phyloP scores from a whole-genome alignment of 2,797 vertebrate species.

The Philypnodon macrostomus region DNA sequence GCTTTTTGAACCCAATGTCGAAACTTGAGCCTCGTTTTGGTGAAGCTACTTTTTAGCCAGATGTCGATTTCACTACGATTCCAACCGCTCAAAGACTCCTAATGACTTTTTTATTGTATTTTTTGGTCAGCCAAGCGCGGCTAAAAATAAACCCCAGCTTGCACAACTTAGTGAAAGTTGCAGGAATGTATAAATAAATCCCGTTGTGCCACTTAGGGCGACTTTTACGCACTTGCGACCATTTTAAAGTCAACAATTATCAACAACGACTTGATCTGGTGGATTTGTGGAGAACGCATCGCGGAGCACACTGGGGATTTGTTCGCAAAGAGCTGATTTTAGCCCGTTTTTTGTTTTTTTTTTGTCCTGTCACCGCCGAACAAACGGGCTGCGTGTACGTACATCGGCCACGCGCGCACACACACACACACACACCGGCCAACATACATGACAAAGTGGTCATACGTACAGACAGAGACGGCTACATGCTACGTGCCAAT shows the following conservation, averaged over 20 bases:
- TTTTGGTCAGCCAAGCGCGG: conserved; percentile 12
- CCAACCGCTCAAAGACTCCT: too few relatives aligned
- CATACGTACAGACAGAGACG: conserved; percentile 29
- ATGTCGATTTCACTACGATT: conserved; percentile 13
- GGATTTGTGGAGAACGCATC: conserved; percentile 28
- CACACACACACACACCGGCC: conserved; percentile 61
- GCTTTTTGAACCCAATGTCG: conserved; percentile 43
- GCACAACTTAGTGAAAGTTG: conserved; percentile 62
- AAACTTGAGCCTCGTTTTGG: conserved; percentile 45
- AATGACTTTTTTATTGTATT: conserved; percentile 8
- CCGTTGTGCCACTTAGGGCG: conserved; percentile 25
- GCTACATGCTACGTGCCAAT: conserved; percentile 17
- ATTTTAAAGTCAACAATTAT: conserved; percentile 39
- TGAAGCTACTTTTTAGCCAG: conserved; percentile 36
- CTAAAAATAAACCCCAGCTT: conserved; percentile 2
- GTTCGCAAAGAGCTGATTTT: conserved; percentile 27
- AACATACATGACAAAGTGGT: conserved; percentile 74
- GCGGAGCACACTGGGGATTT: conserved; percentile 1
- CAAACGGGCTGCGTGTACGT: conserved; percentile 24
- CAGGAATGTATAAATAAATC: conserved; percentile 14
- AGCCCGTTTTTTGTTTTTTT: conserved; percentile 19
- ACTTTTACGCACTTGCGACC: conserved; percentile 63
- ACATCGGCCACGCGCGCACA: conserved; percentile 58
- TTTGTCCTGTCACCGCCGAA: conserved; percentile 57
- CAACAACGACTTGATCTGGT: conserved; percentile 6